A percentile compares a stretch with the other conserved stretches of the same genome.
Conservation (phyloP, 2,888 invertebrate genomes). For the Hanleya hanleyi region DNA sequence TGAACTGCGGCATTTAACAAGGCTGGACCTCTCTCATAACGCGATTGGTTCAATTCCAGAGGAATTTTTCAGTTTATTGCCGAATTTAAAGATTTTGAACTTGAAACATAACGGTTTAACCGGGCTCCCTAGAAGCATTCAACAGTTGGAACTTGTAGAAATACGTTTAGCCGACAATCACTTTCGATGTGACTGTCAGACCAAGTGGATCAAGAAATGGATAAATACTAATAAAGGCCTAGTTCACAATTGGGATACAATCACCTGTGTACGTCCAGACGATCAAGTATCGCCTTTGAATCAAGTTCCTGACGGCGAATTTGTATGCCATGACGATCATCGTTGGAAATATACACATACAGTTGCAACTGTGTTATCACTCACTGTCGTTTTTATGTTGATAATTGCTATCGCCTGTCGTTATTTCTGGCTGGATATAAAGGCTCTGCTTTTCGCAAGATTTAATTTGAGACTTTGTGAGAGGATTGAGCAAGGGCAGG, state of each 20-base stretch:
- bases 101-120: not conserved
- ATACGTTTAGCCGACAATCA: not conserved
- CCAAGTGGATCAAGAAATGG: not conserved
- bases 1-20: not conserved
- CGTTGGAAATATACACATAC: not conserved
- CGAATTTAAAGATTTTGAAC: not conserved
- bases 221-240: not conserved
- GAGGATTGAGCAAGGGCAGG: not conserved
- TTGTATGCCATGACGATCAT: not conserved
- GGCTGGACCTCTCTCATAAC: not conserved
- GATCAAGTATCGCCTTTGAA: not conserved
- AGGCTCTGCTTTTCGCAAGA: not conserved
- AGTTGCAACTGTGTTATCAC: not conserved
- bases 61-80: not conserved
- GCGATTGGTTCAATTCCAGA: not conserved
- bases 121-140: not conserved
- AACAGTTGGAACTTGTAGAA: not conserved
- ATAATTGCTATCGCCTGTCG: not conserved
- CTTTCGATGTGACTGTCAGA: not conserved
- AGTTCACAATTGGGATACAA: not conserved
- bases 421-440: not conserved
- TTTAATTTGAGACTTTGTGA: not conserved
- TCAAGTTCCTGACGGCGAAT: not conserved
- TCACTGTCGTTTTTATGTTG: too few species aligned
- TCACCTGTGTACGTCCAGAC: not conserved